Conservation (phyloP, 2,888 invertebrate species). For the Lamproptera curius region DNA sequence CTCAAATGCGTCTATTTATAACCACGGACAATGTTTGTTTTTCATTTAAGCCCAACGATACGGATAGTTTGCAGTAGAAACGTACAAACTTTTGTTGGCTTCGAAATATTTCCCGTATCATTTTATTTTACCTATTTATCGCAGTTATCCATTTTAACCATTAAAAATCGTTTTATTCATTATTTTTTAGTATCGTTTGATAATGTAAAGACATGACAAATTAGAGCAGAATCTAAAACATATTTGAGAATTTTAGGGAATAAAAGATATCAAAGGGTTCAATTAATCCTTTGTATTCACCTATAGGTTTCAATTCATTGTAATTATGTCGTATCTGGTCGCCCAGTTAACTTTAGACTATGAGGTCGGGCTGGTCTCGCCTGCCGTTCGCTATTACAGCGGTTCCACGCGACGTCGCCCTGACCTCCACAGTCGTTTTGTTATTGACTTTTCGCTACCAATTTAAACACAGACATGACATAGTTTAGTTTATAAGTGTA, state of each 20-base stretch:
- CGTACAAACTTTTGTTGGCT: not conserved
- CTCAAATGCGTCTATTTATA: not conserved
- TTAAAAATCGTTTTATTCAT: not conserved
- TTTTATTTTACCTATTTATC: not conserved
- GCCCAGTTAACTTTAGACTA: slow-evolving; percentile 32
- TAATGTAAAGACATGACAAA: too few relatives aligned
- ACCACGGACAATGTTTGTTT: not conserved
- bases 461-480: slow-evolving; percentile 6
- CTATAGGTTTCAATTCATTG: too few relatives aligned
- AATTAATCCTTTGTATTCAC: too few relatives aligned
- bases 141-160: not conserved
- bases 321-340: slow-evolving; percentile 1
- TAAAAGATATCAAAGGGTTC: too few relatives aligned
- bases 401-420: slow-evolving; percentile 60
- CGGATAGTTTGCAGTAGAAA: not conserved
- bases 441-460: slow-evolving; percentile 55
- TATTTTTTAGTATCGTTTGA: not conserved
- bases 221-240: too few relatives aligned
- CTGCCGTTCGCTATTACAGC: slow-evolving; percentile 47
- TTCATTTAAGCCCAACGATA: too few relatives aligned
- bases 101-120: not conserved
- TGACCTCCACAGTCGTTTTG: slow-evolving; percentile 52
- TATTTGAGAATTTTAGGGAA: too few relatives aligned
- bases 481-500: too few relatives aligned
- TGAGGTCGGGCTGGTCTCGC: slow-evolving; percentile 50